Evolutionary conservation across 2,888 invertebrate species (phyloP), one percentile per base, ranked within the genome.

Genomic region (Caenorhabditis afra): DNA sequence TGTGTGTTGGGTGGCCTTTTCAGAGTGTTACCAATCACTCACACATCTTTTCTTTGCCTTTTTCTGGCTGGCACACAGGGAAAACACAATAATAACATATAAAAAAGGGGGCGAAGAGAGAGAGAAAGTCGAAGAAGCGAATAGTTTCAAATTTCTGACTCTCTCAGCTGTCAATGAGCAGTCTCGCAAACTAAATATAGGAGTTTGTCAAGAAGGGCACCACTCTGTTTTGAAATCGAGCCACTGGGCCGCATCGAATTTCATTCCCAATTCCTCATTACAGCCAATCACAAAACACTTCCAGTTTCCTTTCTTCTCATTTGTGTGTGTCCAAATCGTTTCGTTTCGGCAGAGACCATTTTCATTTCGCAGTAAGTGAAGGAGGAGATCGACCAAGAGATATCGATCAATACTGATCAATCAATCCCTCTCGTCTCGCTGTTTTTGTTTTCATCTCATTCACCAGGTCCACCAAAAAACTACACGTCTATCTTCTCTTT

Each of bases 221-320:
- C 61, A 68, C 61, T 70, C 61, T 39, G 59, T 20, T n/a, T 62
- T 70, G 70, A 70, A 70, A 70, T 70, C 20, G 70, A 70, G 70
- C 41, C 3, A 12, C 22, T 22, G 37, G 44, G 39, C 20, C 29
- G 68, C 67, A 47, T 71, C 64, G 49, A 64, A 71, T 71, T 71
- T 71, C 71, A 71, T 45, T 47, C 35, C 22, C 35, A 37, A 53
- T 64, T 49, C 35, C 62, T 64, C 71, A 71, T 71, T 71, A 71
- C 71, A 71, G 55, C 62, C 71, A 49, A 70, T 70, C 45, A 53
- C 61, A 53, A 29, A 35, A 12, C 45, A 71, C 47, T 70, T 70
- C 61, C 57, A 64, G 49, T 71, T 57, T 52, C 55, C 29, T 29
- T 29, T 29, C 29, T 29, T 29, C 29, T 29, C 7, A 5, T 29